phyloP scores from a whole-genome alignment of 2,797 vertebrate genomes.

The Acanthornis magna region DNA sequence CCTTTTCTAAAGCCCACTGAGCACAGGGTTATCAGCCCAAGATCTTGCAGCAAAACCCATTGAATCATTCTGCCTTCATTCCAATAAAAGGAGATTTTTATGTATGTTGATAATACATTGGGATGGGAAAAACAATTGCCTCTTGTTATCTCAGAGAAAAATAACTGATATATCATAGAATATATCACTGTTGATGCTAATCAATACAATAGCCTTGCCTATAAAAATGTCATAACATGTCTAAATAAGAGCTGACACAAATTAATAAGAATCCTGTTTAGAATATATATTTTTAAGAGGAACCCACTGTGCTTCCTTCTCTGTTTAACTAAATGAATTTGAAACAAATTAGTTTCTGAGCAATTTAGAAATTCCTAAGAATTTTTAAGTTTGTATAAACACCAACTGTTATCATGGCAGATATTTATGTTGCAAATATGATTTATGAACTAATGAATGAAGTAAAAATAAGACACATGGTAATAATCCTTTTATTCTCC shows the following conservation, averaged over 20 bases:
- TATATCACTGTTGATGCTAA: neutral
- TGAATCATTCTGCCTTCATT: neutral
- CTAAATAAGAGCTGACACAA: neutral
- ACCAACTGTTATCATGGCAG: neutral
- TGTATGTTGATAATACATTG: neutral
- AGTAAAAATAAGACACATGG: neutral
- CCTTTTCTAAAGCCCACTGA: neutral
- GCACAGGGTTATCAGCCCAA: neutral
- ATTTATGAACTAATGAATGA: neutral
- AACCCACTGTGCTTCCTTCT: neutral
- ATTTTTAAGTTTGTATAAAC: neutral
- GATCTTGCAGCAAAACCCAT: neutral
- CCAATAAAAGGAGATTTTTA: neutral
- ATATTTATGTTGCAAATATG: neutral
- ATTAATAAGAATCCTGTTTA: neutral
- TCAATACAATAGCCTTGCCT: neutral
- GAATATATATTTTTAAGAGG: neutral
- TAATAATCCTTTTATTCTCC: neutral
- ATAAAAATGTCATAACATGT: neutral
- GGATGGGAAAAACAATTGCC: neutral
- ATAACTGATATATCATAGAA: neutral
- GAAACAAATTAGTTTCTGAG: neutral
- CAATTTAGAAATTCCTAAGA: neutral
- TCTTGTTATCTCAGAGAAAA: neutral
- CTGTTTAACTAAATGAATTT: neutral